phyloP scores from a whole-genome alignment of 2,797 vertebrate species.

The Myotis findleyi region DNA sequence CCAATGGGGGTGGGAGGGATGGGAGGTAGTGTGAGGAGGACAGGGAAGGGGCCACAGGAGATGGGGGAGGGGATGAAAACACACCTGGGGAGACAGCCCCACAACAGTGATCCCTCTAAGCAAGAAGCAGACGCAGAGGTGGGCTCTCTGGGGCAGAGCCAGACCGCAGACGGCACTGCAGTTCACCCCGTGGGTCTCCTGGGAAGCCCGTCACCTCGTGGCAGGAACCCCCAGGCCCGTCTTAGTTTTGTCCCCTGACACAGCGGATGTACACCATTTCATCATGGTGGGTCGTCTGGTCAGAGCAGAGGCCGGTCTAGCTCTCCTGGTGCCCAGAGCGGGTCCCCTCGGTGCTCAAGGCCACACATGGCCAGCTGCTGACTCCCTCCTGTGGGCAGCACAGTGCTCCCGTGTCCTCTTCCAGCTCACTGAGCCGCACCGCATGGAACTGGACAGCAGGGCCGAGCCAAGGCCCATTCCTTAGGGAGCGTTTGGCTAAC shows the following conservation, averaged over 20 bases:
- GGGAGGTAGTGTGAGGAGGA: not conserved
- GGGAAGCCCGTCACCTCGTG: not conserved
- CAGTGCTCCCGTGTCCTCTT: not conserved
- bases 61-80: not conserved
- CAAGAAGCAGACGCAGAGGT: conserved; percentile 10
- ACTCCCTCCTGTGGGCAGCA: not conserved
- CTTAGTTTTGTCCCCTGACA: not conserved
- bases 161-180: not conserved
- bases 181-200: not conserved
- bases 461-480: not conserved
- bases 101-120: not conserved
- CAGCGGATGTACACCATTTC: not conserved
- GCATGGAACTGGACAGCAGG: not conserved
- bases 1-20: not conserved
- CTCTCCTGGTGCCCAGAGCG: not conserved
- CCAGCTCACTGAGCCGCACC: not conserved
- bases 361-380: not conserved
- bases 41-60: not conserved
- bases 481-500: not conserved
- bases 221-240: not conserved
- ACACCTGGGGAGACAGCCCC: not conserved
- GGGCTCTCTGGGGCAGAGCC: not conserved
- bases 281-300: not conserved
- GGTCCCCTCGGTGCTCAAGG: not conserved
- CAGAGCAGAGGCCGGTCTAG: not conserved